These are phyloP conservation scores for Drosophila neonasuta DNA, from an alignment of 2,888 invertebrate genomes.

Conservation along the genomic window DNA sequence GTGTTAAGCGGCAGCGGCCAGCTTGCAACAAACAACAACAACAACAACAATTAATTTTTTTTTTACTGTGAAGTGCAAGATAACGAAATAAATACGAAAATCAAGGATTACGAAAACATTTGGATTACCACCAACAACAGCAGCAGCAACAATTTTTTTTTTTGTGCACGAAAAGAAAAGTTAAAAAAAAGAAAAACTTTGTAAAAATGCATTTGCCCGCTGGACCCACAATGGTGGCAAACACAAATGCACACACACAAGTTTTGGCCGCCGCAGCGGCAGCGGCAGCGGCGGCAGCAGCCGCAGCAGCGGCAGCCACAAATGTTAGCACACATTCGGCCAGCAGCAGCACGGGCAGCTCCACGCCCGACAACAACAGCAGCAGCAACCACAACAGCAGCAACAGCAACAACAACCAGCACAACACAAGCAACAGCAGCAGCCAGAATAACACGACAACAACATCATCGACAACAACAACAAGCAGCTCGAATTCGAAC, in stretches of 20 bases:
- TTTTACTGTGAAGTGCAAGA: slow-evolving; percentile 35
- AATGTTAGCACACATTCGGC: slow-evolving; percentile 64
- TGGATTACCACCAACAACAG: slow-evolving; percentile 35
- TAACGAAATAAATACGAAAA: slow-evolving; percentile 1
- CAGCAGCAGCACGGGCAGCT: slow-evolving; percentile 69
- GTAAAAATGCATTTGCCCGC: slow-evolving; percentile 80
- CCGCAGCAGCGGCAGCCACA: slow-evolving; percentile 30
- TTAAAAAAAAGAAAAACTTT: not conserved
- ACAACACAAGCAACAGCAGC: slow-evolving; percentile 41
- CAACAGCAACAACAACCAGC: slow-evolving; percentile 20
- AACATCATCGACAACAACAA: slow-evolving; percentile 25
- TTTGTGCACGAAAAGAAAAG: slow-evolving; percentile 47
- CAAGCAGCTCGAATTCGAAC: slow-evolving; percentile 23
- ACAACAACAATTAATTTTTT: not conserved
- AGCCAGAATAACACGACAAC: slow-evolving; percentile 28
- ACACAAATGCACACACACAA: slow-evolving; percentile 65
- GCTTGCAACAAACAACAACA: slow-evolving; percentile 35
- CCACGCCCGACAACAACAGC: slow-evolving; percentile 49
- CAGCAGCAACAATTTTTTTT: slow-evolving; percentile 32
- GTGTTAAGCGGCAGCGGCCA: slow-evolving; percentile 37
- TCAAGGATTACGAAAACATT: slow-evolving; percentile 40
- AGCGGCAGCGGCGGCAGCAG: slow-evolving; percentile 54
- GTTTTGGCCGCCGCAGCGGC: slow-evolving; percentile 65
- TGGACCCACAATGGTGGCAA: slow-evolving; percentile 81
- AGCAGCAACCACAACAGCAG: slow-evolving; percentile 32